Conservation (phyloP, 2,113 vertebrate species). For the Etheostoma spectabile region DNA sequence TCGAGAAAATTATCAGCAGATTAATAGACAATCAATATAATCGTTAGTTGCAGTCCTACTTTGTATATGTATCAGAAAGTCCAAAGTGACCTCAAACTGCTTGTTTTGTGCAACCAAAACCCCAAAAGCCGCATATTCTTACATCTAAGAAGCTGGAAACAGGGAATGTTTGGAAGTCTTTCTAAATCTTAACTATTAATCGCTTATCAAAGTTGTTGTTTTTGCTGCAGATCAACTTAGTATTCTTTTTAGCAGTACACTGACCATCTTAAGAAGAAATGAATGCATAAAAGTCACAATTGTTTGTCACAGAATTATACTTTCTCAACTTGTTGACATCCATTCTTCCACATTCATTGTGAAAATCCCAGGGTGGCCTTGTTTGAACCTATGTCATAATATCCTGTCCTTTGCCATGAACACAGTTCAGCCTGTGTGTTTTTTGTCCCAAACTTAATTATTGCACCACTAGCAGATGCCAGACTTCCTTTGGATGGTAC, state of each 20-base stretch:
- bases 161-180: neutral
- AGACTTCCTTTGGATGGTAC: conserved; percentile 81
- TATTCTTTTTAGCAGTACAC: neutral
- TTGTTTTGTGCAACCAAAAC: neutral
- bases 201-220: neutral
- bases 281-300: neutral
- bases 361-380: conserved; percentile 35
- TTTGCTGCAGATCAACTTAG: neutral
- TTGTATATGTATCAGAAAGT: neutral
- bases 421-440: conserved; percentile 64
- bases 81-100: neutral
- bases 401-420: conserved; percentile 74
- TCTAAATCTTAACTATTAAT: neutral
- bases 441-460: conserved; percentile 73
- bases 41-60: no score
- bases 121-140: neutral
- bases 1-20: no score
- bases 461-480: conserved; percentile 76
- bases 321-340: neutral
- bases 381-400: conserved; percentile 55
- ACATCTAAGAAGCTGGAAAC: neutral
- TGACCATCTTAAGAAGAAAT: neutral
- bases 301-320: conserved; percentile 1
- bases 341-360: conserved; percentile 10
- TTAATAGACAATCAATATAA: no score